Conservation (phyloP, 2,888 invertebrate genomes). For the Sthenelais limicola region DNA sequence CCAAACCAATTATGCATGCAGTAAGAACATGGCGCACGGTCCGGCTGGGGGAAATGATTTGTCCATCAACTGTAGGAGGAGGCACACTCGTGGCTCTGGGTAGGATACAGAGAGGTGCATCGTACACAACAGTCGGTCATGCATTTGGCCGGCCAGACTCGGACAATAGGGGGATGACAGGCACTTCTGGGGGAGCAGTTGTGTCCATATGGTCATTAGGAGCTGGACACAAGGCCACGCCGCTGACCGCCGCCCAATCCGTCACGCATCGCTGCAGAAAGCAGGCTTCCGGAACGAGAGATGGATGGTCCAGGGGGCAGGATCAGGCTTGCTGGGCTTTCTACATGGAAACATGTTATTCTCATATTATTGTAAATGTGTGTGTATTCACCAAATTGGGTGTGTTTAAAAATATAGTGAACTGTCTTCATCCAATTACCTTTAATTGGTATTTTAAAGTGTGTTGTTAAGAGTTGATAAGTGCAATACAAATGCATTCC, state of each 20-base stretch:
- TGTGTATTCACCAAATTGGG: too few species aligned
- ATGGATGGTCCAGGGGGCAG: too few species aligned
- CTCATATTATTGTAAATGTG: too few species aligned
- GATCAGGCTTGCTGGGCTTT: too few species aligned
- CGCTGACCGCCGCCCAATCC: slow-evolving; percentile 25
- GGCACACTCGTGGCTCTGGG: background rate
- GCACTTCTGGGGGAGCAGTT: slow-evolving; percentile 30
- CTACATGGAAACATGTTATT: too few species aligned
- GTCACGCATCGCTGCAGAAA: slow-evolving; percentile 18
- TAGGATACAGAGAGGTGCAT: too few species aligned
- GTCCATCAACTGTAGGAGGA: background rate
- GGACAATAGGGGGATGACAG: slow-evolving; percentile 27
- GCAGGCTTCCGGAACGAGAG: slow-evolving; percentile 34
- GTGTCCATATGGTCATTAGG: slow-evolving; percentile 39
- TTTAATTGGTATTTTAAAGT: too few species aligned
- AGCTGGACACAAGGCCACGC: slow-evolving; percentile 30
- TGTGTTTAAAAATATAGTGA: too few species aligned
- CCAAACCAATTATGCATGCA: too few species aligned
- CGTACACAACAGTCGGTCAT: slow-evolving; percentile 28
- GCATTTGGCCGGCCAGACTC: slow-evolving; percentile 8
- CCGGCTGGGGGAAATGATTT: background rate
- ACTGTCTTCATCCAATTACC: too few species aligned
- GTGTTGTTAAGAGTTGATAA: too few species aligned
- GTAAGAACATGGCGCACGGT: background rate
- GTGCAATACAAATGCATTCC: too few species aligned